These are phyloP conservation scores for Atopsyche davidsoni DNA, from an alignment of 1,140 invertebrate species.

Conservation along the genomic window DNA sequence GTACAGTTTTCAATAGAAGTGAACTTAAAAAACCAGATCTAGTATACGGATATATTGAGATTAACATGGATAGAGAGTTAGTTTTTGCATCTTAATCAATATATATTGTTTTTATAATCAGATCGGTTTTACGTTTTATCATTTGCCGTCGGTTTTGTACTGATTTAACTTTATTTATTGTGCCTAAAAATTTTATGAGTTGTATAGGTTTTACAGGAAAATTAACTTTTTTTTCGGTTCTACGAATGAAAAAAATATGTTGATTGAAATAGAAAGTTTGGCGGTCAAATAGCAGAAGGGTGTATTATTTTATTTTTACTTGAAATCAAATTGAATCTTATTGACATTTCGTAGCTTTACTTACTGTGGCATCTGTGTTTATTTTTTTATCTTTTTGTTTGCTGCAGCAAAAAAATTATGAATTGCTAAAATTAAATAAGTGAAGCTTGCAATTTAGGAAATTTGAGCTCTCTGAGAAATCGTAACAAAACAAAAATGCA, in stretches of 20 bases:
- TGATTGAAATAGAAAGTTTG: no score
- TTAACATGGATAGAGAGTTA: constrained; percentile 12
- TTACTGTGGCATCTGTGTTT: no score
- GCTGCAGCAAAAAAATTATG: no score
- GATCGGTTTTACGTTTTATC: constrained; percentile 1
- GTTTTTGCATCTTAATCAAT: constrained; percentile 17
- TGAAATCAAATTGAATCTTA: no score
- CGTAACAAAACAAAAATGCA: no score
- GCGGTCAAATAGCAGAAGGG: no score
- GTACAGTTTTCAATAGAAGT: constrained; percentile 22
- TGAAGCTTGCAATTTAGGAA: no score
- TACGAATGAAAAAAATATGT: constrained; percentile 10
- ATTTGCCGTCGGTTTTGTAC: background rate
- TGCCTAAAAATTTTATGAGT: background rate
- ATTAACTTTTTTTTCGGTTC: constrained; percentile 11
- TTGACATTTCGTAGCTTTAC: no score
- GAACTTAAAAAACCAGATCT: constrained; percentile 17
- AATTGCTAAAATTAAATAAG: no score
- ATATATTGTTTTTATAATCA: background rate
- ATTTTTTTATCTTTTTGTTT: no score
- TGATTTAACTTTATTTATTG: background rate
- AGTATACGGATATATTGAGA: constrained; percentile 26
- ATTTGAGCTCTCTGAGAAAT: no score
- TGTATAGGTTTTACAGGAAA: no score
- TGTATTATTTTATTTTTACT: constrained; percentile 12